phyloP scores from a whole-genome alignment of 2,888 invertebrate species.

The Nomada fucata region DNA sequence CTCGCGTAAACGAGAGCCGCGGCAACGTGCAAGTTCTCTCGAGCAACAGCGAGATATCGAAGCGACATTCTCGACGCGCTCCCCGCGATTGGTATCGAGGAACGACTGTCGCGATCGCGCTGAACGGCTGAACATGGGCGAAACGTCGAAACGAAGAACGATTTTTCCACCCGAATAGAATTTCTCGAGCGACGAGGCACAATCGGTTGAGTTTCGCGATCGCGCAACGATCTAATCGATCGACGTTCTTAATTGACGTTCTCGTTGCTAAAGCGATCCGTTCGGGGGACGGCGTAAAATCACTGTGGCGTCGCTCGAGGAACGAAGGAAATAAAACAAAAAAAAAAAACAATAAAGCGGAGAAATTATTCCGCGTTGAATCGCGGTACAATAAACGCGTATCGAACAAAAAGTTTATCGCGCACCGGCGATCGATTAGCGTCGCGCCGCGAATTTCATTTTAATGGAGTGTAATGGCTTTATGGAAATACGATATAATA shows the following conservation, averaged over 20 bases:
- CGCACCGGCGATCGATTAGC: slow-evolving; percentile 46
- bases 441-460: slow-evolving; percentile 50
- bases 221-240: too few species aligned
- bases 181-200: too few species aligned
- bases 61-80: slow-evolving; percentile 24
- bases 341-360: background rate
- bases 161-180: too few species aligned
- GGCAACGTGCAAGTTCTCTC: slow-evolving; percentile 13
- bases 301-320: too few species aligned
- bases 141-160: background rate
- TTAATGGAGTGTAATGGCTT: slow-evolving; percentile 64
- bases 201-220: too few species aligned
- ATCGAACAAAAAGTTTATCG: slow-evolving; percentile 46
- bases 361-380: background rate
- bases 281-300: too few species aligned
- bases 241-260: too few species aligned
- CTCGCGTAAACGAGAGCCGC: slow-evolving; percentile 35
- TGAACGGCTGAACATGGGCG: background rate
- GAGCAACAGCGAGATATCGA: slow-evolving; percentile 24
- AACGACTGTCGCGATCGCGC: background rate
- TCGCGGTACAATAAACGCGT: slow-evolving; percentile 12
- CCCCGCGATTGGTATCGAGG: background rate
- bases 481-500: slow-evolving; percentile 64
- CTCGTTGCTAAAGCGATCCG: too few species aligned
- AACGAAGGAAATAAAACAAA: too few species aligned